Evolutionary conservation across 37 sponge, comb jelly and placozoan species (phyloP), one percentile per base, ranked within the genome.

Genomic region (Axinella damicornis): DNA sequence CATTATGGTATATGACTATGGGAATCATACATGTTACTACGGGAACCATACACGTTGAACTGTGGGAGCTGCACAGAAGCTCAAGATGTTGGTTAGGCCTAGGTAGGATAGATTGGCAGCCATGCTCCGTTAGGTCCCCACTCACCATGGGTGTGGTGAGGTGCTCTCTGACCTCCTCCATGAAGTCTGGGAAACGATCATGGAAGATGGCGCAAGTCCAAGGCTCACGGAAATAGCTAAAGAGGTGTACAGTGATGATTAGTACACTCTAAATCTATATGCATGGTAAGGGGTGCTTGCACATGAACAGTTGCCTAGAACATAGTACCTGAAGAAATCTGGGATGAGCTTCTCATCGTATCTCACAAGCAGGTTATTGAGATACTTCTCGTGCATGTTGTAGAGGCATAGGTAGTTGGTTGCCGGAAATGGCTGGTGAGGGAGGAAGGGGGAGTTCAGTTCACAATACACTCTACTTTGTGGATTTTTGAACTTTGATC

Each of bases 141-240:
- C 77, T 77, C 56, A 77, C 77, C 59, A 34, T 22, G 53, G 77
- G 61, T 59, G 20, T 33, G 5, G 13, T 18, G n/a, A 92, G 76
- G 39, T 92, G 63, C 61, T 96, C 95, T 35, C 63, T 71, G 13
- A 98, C 61, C 81, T 98, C 99, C 41, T 86, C 74, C 62, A 85
- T 78, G 70, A 98, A 90, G 63, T 94, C 97, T 57, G 71, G 17
- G 74, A 98, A 98, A 28, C 97, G 70, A 54, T 98, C 97, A 69
- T 98, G 99, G 76, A 90, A 91, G 38, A 98, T 64, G 2, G 95
- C 95, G 68, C 92, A 71, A 0, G 87, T 83, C 95, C 97, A 98
- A 19, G 97, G 91, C 63, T 96, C 95, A 32, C 83, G 60, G 80
- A 96, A 94, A 73, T 80, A 96, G 28, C 94, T 93, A n/a, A n/a